Base-by-base conservation (phyloP, 1,140 invertebrate species). In the Pissodes strobi region DNA sequence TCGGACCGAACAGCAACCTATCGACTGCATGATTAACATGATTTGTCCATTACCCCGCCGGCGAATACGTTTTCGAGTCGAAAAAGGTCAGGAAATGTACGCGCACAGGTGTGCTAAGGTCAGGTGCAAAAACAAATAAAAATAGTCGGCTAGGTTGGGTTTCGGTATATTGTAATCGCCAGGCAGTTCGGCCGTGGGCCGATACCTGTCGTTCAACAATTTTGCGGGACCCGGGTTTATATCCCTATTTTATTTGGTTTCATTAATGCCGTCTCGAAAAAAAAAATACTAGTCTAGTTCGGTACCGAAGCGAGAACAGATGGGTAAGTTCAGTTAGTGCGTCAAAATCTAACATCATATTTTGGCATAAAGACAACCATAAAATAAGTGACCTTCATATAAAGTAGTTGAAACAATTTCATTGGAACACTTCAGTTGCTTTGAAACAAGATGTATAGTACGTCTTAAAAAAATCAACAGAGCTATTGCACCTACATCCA, bases 91-190 rank as follows among this genome's bases (percentile, higher is more conserved):
- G 46, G 38, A 43, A 51, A 61, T 61, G n/a, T 61, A 45, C 19
- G 23, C 37, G 27, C 48, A 61, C 58, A 61, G 58, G 58, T 61
- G 58, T 61, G 46, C 34, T 25, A 41, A 52, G 48, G 58, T 61
- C 58, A 51, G 58, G 58, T 61, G 58, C 58, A 61, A 61, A 61
- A 59, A 41, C 27, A 34, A 61, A 61, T 22, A n/a, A 61, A 51
- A 61, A 61, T 17, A 9, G 15, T n/a, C 6, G 34, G 21, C n/a
- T 41, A 51, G 46, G 58, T 61, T 52, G 58, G 46, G 48, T 61
- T 52, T 52, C 25, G 3, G 3, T 6, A 41, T 15, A 41, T 41
- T 15, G 38, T 41, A 41, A 12, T 41, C 38, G 17, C 38, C n/a
- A 41, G 13, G 38, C 13, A 41, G 9, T 41, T 41, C 13, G 38